Conservation (phyloP, 1,140 invertebrate genomes). For the Dreissena polymorpha region DNA sequence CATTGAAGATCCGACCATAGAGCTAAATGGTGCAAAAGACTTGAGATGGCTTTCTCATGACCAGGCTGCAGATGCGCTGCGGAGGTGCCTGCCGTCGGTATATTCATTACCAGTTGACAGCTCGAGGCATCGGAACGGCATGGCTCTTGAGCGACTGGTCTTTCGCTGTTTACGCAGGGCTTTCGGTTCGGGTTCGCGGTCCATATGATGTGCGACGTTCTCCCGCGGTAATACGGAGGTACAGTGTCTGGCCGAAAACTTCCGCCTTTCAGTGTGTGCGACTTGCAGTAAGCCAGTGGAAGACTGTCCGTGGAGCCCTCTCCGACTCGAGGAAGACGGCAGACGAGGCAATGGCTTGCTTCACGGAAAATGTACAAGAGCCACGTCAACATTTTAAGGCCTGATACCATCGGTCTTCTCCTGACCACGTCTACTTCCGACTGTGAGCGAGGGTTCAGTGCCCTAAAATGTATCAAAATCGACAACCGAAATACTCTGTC, state of each 20-base stretch:
- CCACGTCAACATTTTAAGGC: neutral
- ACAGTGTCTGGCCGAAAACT: neutral
- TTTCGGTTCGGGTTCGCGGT: neutral
- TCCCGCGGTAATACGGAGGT: neutral
- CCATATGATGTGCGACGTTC: neutral
- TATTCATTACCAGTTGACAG: too few species aligned
- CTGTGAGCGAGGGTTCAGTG: constrained; percentile 5
- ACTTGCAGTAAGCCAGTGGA: constrained; percentile 4
- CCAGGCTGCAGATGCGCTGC: too few species aligned
- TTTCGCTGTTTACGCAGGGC: neutral
- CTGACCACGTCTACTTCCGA: constrained; percentile 4
- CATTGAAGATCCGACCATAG: too few species aligned
- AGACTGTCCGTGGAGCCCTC: neutral
- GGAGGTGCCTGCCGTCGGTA: too few species aligned
- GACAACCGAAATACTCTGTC: too few species aligned
- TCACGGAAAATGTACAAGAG: neutral
- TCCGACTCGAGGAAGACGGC: neutral
- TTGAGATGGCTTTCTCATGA: too few species aligned
- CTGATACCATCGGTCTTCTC: neutral
- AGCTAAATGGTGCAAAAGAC: too few species aligned
- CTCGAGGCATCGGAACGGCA: too few species aligned
- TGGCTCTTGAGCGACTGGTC: neutral
- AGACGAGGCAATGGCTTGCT: neutral
- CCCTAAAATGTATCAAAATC: too few species aligned
- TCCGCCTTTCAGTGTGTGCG: neutral